Base-by-base conservation (phyloP, 2,797 vertebrate genomes). In the Urocyon cinereoargenteus region DNA sequence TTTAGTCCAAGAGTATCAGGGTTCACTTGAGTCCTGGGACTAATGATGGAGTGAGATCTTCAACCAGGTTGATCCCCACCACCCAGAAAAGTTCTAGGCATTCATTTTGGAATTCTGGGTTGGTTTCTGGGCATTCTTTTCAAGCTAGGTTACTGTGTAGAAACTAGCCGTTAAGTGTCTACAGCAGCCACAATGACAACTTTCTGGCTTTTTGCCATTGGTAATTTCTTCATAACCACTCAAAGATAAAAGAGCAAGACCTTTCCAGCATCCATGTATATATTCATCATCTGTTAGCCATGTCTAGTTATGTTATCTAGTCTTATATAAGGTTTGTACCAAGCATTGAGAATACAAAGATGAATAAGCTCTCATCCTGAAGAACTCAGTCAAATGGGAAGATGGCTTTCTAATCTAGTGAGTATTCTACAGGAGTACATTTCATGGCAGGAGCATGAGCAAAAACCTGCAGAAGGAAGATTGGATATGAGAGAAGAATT, bases 51-150 rank as follows among this genome's bases (percentile, higher is more conserved):
- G 62, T 72, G 61, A 91, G 26, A 78, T 90, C 34, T 26, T 72
- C 86, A 86, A 9, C 15, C 5, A 36, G 24, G 9, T 40, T 51
- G 31, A 24, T 90, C 14, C 26, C 36, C 57, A 53, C 26, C 16
- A 15, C n/a, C 53, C 45, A 16, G 19, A 55, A 72, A 91, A 75
- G 4, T 15, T 77, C 78, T 83, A 70, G 36, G 21, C 16, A 19
- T 84, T 95, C 19, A 31, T 61, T 34, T 3, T 53, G 34, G 40
- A 92, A 51, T 45, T 68, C 2, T 34, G 53, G 8, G 9, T n/a
- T 59, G 28, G 45, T 91, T 81, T 94, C 62, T 57, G 40, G 36
- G 19, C 13, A 53, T 82, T 96, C n/a, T 91, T n/a, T 89, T 94
- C 68, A 34, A 92, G 45, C 28, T 40, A 79, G 64, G 68, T 64